Conservation (phyloP, 2,113 vertebrate species). For the Baryphthengus martii region DNA sequence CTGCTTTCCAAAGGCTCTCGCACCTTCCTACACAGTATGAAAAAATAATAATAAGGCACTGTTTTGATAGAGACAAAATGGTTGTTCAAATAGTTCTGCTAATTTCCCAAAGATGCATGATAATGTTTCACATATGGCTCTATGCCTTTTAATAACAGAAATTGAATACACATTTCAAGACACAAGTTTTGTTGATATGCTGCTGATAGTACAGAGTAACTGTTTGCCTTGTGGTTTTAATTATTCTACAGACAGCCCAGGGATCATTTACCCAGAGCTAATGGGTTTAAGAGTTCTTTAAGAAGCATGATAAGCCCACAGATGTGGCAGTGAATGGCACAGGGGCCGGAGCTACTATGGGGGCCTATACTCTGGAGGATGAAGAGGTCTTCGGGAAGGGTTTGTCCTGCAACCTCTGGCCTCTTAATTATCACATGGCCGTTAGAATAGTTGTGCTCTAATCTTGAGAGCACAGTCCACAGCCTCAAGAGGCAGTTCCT, state of each 20-base stretch:
- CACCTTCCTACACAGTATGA: conserved; percentile 44
- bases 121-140: conserved; percentile 79
- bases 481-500: not conserved
- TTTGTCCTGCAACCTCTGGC: conserved; percentile 23
- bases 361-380: not conserved
- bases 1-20: conserved; percentile 7
- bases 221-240: conserved; percentile 79
- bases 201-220: conserved; percentile 74
- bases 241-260: conserved; percentile 80
- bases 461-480: not conserved
- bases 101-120: conserved; percentile 79
- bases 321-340: conserved; percentile 59
- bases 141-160: conserved; percentile 78
- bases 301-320: conserved; percentile 68
- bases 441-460: conserved; percentile 24
- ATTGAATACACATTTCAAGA: conserved; percentile 80
- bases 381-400: not conserved
- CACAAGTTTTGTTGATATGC: conserved; percentile 76
- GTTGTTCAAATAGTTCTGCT: conserved; percentile 79
- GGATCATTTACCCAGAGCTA: conserved; percentile 76
- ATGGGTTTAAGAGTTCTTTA: conserved; percentile 59
- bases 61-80: conserved; percentile 76
- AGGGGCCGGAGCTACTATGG: conserved; percentile 61
- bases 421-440: conserved; percentile 21
- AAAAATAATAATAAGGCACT: conserved; percentile 42